These are phyloP conservation scores for Teleiodes luculella DNA, from an alignment of 2,888 invertebrate species.

Conservation along the genomic window DNA sequence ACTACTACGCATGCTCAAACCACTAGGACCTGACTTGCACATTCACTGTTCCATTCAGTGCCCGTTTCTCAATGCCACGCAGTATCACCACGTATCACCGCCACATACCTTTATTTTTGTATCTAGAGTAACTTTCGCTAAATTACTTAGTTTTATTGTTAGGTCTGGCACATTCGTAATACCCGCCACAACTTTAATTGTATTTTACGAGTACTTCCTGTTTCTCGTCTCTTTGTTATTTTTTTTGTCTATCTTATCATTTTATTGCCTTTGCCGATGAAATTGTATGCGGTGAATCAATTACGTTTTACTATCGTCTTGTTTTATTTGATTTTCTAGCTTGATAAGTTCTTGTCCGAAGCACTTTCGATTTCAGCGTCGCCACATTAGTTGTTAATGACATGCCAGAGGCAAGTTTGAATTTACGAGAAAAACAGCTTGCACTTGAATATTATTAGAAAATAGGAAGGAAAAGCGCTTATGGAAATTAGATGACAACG, in stretches of 20 bases:
- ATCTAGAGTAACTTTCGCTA: constrained; percentile 61
- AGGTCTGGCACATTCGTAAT: constrained; percentile 19
- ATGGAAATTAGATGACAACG: constrained; percentile 38
- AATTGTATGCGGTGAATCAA: neutral
- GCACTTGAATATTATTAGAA: constrained; percentile 43
- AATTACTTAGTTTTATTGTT: constrained; percentile 32
- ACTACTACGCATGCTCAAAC: constrained; percentile 15
- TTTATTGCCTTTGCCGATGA: neutral
- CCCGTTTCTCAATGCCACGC: constrained; percentile 43
- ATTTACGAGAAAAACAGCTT: constrained; percentile 31
- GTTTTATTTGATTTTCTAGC: neutral
- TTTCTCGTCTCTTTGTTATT: constrained; percentile 3
- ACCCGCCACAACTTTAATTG: constrained; percentile 17
- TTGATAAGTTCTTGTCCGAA: neutral
- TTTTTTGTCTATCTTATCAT: neutral
- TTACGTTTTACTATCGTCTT: neutral
- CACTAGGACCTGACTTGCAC: constrained; percentile 34
- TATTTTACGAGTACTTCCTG: neutral
- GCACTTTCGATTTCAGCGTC: constrained; percentile 7
- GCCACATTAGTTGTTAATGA: constrained; percentile 11
- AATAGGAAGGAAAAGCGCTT: constrained; percentile 51
- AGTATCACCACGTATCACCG: constrained; percentile 70
- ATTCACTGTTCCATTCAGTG: constrained; percentile 39
- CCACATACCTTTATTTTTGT: constrained; percentile 57
- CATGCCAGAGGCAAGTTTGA: constrained; percentile 17